A percentile compares a stretch with the other conserved stretches of the same genome.
phyloP scores from a whole-genome alignment of 2,888 invertebrate genomes.

The Panorpa germanica region DNA sequence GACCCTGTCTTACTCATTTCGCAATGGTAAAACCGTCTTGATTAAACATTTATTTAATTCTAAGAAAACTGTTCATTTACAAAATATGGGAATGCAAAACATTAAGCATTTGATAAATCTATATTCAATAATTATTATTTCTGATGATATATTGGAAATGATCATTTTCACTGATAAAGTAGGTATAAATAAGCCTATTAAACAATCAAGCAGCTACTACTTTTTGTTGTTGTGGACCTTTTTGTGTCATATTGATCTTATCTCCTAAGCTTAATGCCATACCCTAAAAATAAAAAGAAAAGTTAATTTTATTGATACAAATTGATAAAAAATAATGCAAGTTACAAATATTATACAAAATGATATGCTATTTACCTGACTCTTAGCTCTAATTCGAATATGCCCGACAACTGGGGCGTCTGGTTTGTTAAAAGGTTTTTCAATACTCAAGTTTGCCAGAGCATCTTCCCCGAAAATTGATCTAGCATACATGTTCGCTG shows the following conservation, averaged over 20 bases:
- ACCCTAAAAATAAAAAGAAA: slow-evolving; percentile 39
- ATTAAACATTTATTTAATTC: too few relatives aligned
- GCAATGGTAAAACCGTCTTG: too few relatives aligned
- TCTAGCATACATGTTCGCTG: slow-evolving; percentile 95
- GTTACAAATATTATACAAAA: background rate
- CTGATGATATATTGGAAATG: too few relatives aligned
- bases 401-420: slow-evolving; percentile 87
- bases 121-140: too few relatives aligned
- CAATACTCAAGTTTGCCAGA: slow-evolving; percentile 95
- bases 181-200: too few relatives aligned
- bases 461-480: slow-evolving; percentile 98
- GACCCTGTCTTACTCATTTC: too few relatives aligned
- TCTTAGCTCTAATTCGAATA: slow-evolving; percentile 95
- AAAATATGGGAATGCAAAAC: too few relatives aligned
- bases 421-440: slow-evolving; percentile 76
- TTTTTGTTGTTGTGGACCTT: slow-evolving; percentile 34
- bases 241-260: slow-evolving; percentile 90
- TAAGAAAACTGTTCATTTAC: too few relatives aligned
- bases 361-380: slow-evolving; percentile 46
- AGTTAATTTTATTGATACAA: slow-evolving; percentile 7
- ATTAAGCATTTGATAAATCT: too few relatives aligned
- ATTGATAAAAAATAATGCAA: slow-evolving; percentile 7
- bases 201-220: slow-evolving; percentile 19
- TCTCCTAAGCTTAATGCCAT: slow-evolving; percentile 98
- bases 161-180: too few relatives aligned